phyloP scores from a whole-genome alignment of 2,888 invertebrate genomes.

The Tinea pellionella region DNA sequence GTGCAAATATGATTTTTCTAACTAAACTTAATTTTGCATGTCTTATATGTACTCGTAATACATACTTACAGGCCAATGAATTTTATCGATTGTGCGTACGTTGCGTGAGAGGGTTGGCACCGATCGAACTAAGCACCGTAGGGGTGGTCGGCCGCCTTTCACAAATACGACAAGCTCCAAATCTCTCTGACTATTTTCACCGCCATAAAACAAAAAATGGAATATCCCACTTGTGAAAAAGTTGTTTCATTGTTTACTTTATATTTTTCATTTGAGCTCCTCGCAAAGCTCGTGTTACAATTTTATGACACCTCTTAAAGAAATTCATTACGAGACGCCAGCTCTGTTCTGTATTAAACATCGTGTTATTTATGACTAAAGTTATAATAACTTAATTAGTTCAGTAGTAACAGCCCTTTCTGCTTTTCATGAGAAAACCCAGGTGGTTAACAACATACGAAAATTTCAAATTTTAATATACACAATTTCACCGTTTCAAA shows the following conservation, averaged over 20 bases:
- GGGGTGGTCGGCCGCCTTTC: conserved; percentile 6
- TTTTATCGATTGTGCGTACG: conserved; percentile 12
- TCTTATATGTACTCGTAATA: background rate
- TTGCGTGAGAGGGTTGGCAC: conserved; percentile 12
- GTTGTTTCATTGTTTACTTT: background rate
- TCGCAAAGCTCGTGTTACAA: background rate
- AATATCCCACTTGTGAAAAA: background rate
- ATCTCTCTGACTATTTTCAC: conserved; percentile 3
- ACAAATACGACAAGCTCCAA: conserved; percentile 7
- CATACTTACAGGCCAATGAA: conserved; percentile 11
- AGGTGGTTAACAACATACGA: background rate
- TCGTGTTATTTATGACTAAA: background rate
- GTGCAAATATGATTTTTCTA: background rate
- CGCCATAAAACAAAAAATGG: background rate
- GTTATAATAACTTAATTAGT: background rate
- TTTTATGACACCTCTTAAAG: conserved; percentile 6
- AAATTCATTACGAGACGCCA: background rate
- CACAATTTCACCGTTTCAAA: too few species aligned
- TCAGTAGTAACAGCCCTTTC: background rate
- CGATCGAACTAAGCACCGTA: background rate
- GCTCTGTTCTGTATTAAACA: background rate
- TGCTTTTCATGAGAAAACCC: background rate
- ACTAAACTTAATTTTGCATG: background rate
- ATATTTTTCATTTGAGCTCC: background rate
- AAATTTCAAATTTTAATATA: too few species aligned